A percentile compares a stretch with the other conserved stretches of the same genome.
Conservation (phyloP, 1,140 invertebrate genomes). For the Tetraneura akinire region DNA sequence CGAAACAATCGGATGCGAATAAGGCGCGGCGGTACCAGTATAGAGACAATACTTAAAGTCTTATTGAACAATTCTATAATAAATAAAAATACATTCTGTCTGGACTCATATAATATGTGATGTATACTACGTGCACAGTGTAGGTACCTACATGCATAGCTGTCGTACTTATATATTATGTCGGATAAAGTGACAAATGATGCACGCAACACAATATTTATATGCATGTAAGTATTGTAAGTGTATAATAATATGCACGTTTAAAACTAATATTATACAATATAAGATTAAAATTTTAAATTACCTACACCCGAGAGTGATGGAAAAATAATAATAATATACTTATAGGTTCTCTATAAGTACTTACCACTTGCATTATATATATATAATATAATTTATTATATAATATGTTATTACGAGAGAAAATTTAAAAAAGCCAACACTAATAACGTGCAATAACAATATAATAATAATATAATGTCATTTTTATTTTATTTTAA, state of each 20-base stretch:
- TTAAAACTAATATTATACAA: too few species aligned
- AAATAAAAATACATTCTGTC: too few species aligned
- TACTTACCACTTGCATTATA: too few species aligned
- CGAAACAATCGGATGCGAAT: not conserved
- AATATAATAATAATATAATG: slow-evolving; percentile 41
- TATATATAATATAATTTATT: too few species aligned
- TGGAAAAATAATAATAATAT: not conserved
- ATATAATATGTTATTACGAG: not conserved
- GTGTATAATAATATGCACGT: too few species aligned
- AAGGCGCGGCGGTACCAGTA: too few species aligned
- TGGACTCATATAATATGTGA: too few species aligned
- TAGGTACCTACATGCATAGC: too few species aligned
- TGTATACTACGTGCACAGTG: too few species aligned
- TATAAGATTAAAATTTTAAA: slow-evolving; percentile 44
- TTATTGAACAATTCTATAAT: too few species aligned
- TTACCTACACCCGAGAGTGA: not conserved
- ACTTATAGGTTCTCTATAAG: too few species aligned
- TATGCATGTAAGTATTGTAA: too few species aligned
- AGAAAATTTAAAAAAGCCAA: not conserved
- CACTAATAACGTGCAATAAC: slow-evolving; percentile 29
- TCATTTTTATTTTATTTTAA: slow-evolving; percentile 20
- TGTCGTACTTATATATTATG: not conserved
- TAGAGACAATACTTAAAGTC: not conserved
- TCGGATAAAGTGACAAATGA: slow-evolving; percentile 27
- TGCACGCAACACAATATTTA: not conserved